phyloP scores from a whole-genome alignment of 2,113 vertebrate genomes.

The Phrynosoma blainvillii region DNA sequence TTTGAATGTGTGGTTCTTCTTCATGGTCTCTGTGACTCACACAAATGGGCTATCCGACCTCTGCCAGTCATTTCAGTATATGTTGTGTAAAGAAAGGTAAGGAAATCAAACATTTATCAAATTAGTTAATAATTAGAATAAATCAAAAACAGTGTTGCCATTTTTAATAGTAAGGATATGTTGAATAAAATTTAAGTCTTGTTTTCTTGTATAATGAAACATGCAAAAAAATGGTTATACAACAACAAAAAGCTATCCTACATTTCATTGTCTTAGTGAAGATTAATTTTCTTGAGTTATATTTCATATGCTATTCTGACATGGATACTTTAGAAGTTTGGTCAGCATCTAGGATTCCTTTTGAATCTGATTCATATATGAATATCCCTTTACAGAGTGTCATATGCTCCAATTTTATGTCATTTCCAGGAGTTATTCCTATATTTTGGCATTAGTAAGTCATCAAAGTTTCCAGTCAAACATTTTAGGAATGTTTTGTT shows the following conservation, averaged over 20 bases:
- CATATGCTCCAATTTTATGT: neutral
- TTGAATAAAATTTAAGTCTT: neutral
- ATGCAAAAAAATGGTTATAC: neutral
- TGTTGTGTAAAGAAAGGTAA: neutral
- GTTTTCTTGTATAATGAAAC: neutral
- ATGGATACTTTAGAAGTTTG: neutral
- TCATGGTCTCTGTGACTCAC: too few relatives aligned
- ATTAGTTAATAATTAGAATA: neutral
- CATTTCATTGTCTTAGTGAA: neutral
- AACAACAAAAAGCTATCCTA: neutral
- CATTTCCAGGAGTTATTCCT: neutral
- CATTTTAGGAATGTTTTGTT: neutral
- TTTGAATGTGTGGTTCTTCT: too few relatives aligned
- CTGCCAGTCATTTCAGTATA: neutral
- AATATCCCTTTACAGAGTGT: neutral
- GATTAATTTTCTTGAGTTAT: neutral
- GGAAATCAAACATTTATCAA: neutral
- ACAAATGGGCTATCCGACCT: neutral
- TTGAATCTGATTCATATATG: neutral
- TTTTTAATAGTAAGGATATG: neutral
- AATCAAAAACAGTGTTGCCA: neutral
- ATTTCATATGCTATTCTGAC: neutral
- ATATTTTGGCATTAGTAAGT: neutral
- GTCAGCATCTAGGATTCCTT: neutral
- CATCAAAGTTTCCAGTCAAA: neutral